Evolutionary conservation across 1,140 invertebrate genomes (phyloP), one percentile per base, ranked within the genome.

Genomic region (Halictus rubicundus): DNA sequence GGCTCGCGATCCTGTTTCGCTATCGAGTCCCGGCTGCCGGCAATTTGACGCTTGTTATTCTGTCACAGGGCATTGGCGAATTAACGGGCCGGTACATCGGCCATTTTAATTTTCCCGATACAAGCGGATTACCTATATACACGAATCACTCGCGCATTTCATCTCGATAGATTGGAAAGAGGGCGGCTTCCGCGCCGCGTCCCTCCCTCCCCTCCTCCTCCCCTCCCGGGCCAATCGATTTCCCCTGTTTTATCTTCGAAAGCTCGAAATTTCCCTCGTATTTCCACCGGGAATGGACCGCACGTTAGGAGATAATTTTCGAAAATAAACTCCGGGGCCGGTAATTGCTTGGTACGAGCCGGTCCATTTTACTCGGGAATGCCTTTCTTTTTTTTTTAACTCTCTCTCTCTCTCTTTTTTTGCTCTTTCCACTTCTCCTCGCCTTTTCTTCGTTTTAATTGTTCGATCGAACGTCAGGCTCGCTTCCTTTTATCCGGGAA

Each of bases 81-180:
- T 89, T 89, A 89, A 89, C 85, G 85, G 75, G 74, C 77, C 64
- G 68, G 52, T 42, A 73, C 80, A 73, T 84, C 78, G 79, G 78
- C 71, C 80, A 81, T 89, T 89, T 89, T 89, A 89, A 89, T 89
- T 88, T 89, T 78, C 60, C 32, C 77, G 61, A 85, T 87, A 78
- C 80, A 82, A 87, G 60, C 69, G 66, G 69, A 85, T 84, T 84
- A 85, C 72, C 73, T 54, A 59, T 61, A 63, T 68, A 25, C 71
- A 59, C 59, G 66, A 83, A 84, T 84, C 79, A 80, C 60, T 70
- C 68, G 65, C 46, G 74, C 77, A 80, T 80, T 83, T 83, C 66
- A 73, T 84, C 83, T 75, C 39, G 19, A n/a, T 21, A n/a, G 14
- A 3, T 27, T 14, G 21, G 8, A 2, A 21, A 25, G 14, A 2